Evolutionary conservation across 2,888 invertebrate species (phyloP).

Genomic region (Nephrotoma appendiculata): DNA sequence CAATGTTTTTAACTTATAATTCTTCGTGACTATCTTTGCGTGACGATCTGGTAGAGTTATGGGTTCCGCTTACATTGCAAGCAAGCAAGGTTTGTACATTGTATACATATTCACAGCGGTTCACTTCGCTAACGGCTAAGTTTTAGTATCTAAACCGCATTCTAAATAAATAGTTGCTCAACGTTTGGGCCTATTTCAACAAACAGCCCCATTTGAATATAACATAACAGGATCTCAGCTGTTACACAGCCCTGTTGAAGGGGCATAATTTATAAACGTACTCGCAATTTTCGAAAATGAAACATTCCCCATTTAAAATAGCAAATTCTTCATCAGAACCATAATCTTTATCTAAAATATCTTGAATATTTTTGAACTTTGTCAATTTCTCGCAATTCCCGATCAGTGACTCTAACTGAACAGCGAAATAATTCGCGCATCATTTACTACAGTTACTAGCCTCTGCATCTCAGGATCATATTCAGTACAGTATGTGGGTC

Average conservation of each 20-base stretch:
- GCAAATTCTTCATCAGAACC: conserved; percentile 75
- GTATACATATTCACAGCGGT: too few species aligned
- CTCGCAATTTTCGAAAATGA: conserved; percentile 79
- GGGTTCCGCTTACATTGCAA: too few species aligned
- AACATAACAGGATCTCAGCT: conserved; percentile 70
- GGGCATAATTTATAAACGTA: conserved; percentile 87
- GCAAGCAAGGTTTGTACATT: too few species aligned
- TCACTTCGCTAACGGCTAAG: too few species aligned
- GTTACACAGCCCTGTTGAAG: conserved; percentile 72
- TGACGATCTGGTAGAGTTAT: too few species aligned
- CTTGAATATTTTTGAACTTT: too few species aligned
- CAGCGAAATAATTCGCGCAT: too few species aligned
- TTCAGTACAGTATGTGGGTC: conserved; percentile 20
- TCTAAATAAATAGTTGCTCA: conserved; percentile 63
- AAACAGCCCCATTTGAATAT: conserved; percentile 79
- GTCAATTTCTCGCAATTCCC: conserved; percentile 53
- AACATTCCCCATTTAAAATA: conserved; percentile 83
- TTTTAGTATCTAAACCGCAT: too few species aligned
- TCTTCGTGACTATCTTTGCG: too few species aligned
- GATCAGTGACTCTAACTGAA: conserved; percentile 62
- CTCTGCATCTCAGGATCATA: conserved; percentile 87
- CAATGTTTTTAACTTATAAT: too few species aligned
- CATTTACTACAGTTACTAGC: conserved; percentile 69
- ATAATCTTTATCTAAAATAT: conserved; percentile 73
- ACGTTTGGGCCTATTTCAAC: conserved; percentile 97